Evolutionary conservation across 2,888 invertebrate genomes (phyloP), one percentile per base, ranked within the genome.

Genomic region (Griposia aprilina): DNA sequence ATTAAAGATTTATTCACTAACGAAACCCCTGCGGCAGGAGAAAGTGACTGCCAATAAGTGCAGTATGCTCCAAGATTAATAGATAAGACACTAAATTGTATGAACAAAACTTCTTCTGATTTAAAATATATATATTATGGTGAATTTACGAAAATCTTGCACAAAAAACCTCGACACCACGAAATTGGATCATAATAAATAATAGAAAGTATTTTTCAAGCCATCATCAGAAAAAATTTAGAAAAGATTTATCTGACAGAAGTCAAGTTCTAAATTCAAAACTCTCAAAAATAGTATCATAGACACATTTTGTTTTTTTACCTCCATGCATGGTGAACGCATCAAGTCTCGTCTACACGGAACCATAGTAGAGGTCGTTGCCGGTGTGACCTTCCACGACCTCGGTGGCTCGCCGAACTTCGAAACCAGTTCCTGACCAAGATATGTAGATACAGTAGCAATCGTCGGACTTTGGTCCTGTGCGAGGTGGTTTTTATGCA

Each of bases 341-440:
- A 83, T 84, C 83, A 82, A 78, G 73, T 83, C 59, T 57, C 55
- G 62, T 72, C 77, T 74, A 84, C 81, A 81, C 84, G 81, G 88
- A 80, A 88, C 76, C 74, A 60, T 50, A 60, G 63, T 79, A 85
- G 87, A 90, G 92, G 90, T 92, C 91, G 90, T 89, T 90, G 90
- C 79, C 90, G 84, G 66, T 83, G 84, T 76, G 91, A 91, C 91
- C 92, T 91, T 88, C 75, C 48, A 63, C 88, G 90, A 90, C 90
- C 91, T 90, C 89, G 85, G 66, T 80, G 78, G 79, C 83, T 74
- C 79, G 80, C 82, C 84, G 87, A 86, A 89, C 84, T 82, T 83
- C 68, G 23, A 68, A 84, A 84, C 84, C 84, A 52, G 84, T 84
- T 84, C 75, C 78, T 73, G 84, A 62, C 65, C 67, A 76, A 60